Evolutionary conservation across 2,113 vertebrate genomes (phyloP).

Genomic region (Bungarus multicinctus): DNA sequence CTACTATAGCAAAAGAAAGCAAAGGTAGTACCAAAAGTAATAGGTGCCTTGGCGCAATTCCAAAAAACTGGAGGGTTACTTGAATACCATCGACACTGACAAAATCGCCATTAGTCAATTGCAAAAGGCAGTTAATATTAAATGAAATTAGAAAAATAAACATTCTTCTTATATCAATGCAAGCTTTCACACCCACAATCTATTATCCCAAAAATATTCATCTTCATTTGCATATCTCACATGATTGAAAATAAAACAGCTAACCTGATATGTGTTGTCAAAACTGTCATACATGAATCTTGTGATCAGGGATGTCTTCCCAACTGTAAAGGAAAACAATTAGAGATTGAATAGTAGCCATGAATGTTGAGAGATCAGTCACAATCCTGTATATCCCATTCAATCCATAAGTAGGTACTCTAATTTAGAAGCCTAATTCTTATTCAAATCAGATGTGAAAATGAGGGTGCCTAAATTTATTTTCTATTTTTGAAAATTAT

Average conservation of each 20-base stretch:
- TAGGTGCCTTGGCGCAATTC: background rate
- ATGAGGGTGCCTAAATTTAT: background rate
- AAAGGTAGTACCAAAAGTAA: background rate
- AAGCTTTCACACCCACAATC: background rate
- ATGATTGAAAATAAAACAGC: background rate
- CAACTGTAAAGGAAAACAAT: slow-evolving; percentile 78
- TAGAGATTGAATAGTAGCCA: slow-evolving; percentile 15
- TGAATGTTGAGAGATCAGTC: background rate
- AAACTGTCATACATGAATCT: slow-evolving; percentile 96
- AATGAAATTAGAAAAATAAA: background rate
- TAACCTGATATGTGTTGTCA: slow-evolving; percentile 92
- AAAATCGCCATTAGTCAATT: background rate
- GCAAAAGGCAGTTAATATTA: background rate
- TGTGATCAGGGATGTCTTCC: slow-evolving; percentile 92
- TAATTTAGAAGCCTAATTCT: background rate
- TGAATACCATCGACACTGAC: background rate
- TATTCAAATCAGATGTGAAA: background rate
- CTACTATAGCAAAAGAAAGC: background rate
- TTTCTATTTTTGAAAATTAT: background rate
- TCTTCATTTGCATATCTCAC: background rate
- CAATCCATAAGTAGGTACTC: background rate
- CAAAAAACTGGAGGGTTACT: background rate
- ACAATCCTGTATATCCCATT: background rate
- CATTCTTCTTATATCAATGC: background rate
- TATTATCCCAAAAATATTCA: background rate